Conservation (phyloP, 2,888 invertebrate genomes). For the Prostheceraeus crozeri region DNA sequence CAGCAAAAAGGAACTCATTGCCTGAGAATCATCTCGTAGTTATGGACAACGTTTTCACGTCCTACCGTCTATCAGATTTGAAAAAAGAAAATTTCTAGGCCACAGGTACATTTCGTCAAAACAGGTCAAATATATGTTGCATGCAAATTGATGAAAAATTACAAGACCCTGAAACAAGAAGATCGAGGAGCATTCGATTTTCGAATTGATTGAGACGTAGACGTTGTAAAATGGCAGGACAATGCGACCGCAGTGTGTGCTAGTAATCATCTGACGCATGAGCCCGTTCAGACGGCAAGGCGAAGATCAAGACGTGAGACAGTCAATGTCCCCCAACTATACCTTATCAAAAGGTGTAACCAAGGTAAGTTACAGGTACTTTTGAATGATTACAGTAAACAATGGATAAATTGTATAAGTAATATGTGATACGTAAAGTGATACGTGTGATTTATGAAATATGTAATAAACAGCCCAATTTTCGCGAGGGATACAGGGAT, state of each 20-base stretch:
- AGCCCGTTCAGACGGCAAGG: not conserved
- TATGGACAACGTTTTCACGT: not conserved
- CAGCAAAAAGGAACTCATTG: no score
- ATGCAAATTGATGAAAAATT: not conserved
- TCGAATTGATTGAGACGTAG: not conserved
- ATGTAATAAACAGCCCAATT: no score
- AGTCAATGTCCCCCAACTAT: not conserved
- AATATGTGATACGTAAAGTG: no score
- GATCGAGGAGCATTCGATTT: not conserved
- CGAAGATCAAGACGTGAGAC: not conserved
- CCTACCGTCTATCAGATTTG: not conserved
- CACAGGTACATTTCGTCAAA: not conserved
- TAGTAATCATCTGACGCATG: not conserved
- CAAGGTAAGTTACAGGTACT: no score
- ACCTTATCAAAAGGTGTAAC: conserved; percentile 3
- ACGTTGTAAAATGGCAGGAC: not conserved
- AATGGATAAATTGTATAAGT: no score
- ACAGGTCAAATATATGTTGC: not conserved
- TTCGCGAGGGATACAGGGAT: no score
- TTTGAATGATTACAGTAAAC: no score
- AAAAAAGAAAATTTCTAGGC: not conserved
- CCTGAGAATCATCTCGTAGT: not conserved
- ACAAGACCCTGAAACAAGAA: not conserved
- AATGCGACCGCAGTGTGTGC: not conserved
- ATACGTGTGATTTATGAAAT: no score